Conservation (phyloP, 2,113 vertebrate genomes). For the Gnathonemus echidnorhynchus region DNA sequence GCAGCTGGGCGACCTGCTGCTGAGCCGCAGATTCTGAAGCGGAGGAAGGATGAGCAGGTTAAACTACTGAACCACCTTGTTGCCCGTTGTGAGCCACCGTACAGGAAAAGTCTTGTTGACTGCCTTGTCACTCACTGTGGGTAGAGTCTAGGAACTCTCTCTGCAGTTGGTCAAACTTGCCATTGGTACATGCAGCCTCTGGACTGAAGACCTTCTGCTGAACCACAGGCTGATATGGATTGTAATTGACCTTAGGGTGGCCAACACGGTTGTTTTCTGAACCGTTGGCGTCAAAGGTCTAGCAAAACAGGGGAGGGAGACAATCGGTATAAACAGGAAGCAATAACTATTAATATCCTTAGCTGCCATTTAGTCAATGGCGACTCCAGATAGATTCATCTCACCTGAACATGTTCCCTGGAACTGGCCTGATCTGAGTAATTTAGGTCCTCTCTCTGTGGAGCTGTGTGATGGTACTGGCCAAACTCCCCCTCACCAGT, state of each 20-base stretch:
- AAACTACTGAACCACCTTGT: not conserved
- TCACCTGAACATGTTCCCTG: not conserved
- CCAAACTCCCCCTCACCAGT: constrained; percentile 56
- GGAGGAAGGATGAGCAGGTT: constrained; percentile 15
- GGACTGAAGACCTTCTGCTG: constrained; percentile 55
- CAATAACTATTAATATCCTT: not conserved
- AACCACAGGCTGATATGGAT: constrained; percentile 65
- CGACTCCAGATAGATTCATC: not conserved
- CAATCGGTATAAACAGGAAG: not conserved
- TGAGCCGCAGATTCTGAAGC: constrained; percentile 68
- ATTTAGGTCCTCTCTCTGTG: constrained; percentile 48
- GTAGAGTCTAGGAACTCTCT: constrained; percentile 72
- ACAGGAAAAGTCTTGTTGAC: not conserved
- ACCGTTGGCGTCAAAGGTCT: constrained; percentile 53
- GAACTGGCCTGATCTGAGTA: constrained; percentile 48
- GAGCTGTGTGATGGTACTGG: constrained; percentile 57
- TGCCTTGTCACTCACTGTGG: constrained; percentile 66
- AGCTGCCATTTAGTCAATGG: not conserved
- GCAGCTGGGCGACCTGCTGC: constrained; percentile 78
- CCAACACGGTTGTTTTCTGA: constrained; percentile 45
- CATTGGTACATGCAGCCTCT: constrained; percentile 48
- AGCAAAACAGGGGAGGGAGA: constrained; percentile 34
- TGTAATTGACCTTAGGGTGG: constrained; percentile 71
- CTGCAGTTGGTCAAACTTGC: constrained; percentile 72
- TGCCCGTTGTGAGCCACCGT: not conserved